Evolutionary conservation across 2,113 vertebrate genomes (phyloP).

Genomic region (Microtus pennsylvanicus): DNA sequence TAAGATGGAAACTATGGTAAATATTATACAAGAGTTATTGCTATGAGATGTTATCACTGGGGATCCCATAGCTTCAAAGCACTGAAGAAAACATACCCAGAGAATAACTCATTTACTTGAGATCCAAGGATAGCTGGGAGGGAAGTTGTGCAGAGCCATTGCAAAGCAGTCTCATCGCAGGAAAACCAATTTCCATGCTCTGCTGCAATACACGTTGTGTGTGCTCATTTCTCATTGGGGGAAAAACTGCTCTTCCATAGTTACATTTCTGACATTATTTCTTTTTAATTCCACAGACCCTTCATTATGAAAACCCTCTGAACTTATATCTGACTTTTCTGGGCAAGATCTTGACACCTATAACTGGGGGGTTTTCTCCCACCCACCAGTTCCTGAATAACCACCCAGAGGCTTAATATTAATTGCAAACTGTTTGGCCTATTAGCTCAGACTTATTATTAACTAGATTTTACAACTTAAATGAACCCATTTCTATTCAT

Average conservation of each 20-base stretch:
- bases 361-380: too few relatives aligned
- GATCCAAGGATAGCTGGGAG: background rate
- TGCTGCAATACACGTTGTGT: background rate
- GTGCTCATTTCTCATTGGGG: background rate
- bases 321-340: background rate
- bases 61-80: background rate
- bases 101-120: background rate
- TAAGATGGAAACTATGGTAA: background rate
- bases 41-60: background rate
- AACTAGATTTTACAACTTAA: too few relatives aligned
- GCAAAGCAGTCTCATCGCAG: background rate
- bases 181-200: background rate
- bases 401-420: too few relatives aligned
- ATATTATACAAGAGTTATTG: background rate
- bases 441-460: too few relatives aligned
- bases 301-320: background rate
- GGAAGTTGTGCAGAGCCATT: background rate
- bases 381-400: too few relatives aligned
- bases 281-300: conserved; percentile 7
- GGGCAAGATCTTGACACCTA: background rate
- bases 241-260: background rate
- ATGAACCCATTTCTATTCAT: too few relatives aligned
- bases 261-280: conserved; percentile 1
- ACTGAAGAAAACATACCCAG: background rate
- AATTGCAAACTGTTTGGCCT: too few relatives aligned